phyloP scores from a whole-genome alignment of 2,113 vertebrate genomes.

The Dipodomys merriami region DNA sequence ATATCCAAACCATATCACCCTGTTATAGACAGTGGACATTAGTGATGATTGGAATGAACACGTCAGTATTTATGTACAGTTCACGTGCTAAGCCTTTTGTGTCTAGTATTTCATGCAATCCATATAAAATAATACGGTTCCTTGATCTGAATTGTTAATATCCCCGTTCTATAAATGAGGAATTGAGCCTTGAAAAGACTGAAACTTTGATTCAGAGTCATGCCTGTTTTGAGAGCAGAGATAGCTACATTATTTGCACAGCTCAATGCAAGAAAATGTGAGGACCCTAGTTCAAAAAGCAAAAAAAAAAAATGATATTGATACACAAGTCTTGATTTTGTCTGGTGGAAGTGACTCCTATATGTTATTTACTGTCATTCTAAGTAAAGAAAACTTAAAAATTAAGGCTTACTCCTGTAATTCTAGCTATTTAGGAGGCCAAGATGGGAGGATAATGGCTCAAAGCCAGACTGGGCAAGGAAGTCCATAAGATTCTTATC shows the following conservation, averaged over 20 bases:
- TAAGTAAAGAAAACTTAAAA: conserved; percentile 3
- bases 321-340: neutral
- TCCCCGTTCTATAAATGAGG: neutral
- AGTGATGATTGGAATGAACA: neutral
- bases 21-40: neutral
- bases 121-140: neutral
- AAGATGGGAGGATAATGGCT: too few species aligned
- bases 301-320: neutral
- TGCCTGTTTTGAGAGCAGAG: neutral
- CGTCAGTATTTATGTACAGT: neutral
- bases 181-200: neutral
- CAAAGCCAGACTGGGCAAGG: too few species aligned
- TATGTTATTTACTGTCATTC: neutral
- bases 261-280: neutral
- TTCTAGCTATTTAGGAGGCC: too few species aligned
- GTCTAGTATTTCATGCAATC: neutral
- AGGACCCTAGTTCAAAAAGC: neutral
- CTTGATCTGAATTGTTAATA: neutral
- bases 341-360: neutral
- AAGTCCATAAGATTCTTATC: too few species aligned
- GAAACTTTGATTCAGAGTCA: neutral
- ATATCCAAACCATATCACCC: too few species aligned
- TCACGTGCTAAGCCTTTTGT: neutral
- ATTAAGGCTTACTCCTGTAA: too few species aligned
- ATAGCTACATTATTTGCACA: neutral